Evolutionary conservation across 2,797 vertebrate species (phyloP).

Genomic region (Euphonia xanthogaster): DNA sequence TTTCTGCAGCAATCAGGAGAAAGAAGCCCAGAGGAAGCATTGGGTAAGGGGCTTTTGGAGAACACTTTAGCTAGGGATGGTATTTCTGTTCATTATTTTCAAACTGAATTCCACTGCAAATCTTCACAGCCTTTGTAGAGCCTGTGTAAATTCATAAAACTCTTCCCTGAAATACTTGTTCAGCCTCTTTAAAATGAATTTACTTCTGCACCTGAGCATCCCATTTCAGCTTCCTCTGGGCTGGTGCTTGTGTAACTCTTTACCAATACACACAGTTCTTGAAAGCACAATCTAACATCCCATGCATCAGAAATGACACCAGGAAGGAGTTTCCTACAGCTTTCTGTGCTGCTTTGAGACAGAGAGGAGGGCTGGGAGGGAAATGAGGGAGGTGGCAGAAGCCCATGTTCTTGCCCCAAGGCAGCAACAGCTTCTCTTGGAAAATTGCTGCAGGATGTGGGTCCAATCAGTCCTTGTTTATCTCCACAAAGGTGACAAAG

Average conservation of each 20-base stretch:
- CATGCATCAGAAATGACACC: background rate
- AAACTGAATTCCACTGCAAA: background rate
- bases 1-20: background rate
- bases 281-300: background rate
- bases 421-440: background rate
- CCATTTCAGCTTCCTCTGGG: background rate
- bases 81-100: background rate
- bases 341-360: background rate
- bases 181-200: slow-evolving; percentile 13
- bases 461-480: background rate
- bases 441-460: background rate
- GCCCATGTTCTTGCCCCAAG: background rate
- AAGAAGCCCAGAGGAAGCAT: background rate
- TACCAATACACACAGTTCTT: background rate
- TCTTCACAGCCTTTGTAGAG: background rate
- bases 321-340: background rate
- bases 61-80: background rate
- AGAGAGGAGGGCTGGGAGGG: background rate
- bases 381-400: background rate
- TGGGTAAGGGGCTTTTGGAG: background rate
- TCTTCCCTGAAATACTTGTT: slow-evolving; percentile 4
- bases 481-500: background rate
- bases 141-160: background rate
- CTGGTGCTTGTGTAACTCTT: background rate
- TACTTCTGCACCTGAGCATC: background rate